Evolutionary conservation across 1,140 invertebrate genomes (phyloP).

Genomic region (Eurosta solidaginis): DNA sequence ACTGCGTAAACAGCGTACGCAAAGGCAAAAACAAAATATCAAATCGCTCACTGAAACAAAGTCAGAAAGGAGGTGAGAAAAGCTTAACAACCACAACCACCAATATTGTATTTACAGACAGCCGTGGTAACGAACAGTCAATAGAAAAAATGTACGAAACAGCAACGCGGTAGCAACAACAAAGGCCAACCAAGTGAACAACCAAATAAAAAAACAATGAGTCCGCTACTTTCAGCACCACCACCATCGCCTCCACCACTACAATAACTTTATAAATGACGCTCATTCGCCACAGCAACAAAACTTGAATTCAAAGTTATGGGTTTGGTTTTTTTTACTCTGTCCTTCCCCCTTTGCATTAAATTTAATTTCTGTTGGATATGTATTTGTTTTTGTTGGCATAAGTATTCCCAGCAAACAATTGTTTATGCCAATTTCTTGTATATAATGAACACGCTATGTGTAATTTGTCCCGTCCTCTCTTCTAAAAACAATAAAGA

Average conservation of each 20-base stretch:
- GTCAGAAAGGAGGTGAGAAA: not conserved
- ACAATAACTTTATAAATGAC: too few relatives aligned
- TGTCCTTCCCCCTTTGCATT: not conserved
- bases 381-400: constrained; percentile 3
- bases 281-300: not conserved
- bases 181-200: constrained; percentile 23
- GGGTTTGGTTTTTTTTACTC: not conserved
- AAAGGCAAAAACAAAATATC: not conserved
- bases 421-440: too few relatives aligned
- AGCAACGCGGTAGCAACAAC: constrained; percentile 7
- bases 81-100: not conserved
- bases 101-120: constrained; percentile 16
- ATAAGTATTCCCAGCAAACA: too few relatives aligned
- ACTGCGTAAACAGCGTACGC: constrained; percentile 24
- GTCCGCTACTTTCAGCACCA: not conserved
- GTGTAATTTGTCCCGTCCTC: too few relatives aligned
- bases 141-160: not conserved
- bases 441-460: too few relatives aligned
- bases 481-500: too few relatives aligned
- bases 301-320: constrained; percentile 3
- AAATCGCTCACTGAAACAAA: too few relatives aligned
- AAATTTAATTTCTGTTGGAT: too few relatives aligned
- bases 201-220: constrained; percentile 7
- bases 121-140: not conserved
- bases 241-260: not conserved